phyloP scores from a whole-genome alignment of 2,113 vertebrate genomes.

The Syngnathus floridae region DNA sequence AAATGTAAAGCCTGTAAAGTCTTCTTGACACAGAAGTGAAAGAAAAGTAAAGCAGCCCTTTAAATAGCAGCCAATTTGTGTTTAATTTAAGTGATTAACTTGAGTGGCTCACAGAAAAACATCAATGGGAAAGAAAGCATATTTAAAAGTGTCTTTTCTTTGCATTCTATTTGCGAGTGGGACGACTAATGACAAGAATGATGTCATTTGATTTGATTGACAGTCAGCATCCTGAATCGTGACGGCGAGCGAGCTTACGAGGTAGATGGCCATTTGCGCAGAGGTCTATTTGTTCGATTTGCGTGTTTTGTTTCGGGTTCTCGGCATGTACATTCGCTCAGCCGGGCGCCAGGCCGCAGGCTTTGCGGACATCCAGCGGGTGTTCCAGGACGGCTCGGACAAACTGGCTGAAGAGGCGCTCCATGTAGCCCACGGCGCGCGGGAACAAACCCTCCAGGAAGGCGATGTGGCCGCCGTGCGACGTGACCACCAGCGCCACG shows the following conservation, averaged over 20 bases:
- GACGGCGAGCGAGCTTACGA: background rate
- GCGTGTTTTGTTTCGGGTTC: background rate
- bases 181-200: background rate
- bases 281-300: too few species aligned
- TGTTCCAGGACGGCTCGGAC: constrained; percentile 65
- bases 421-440: constrained; percentile 65
- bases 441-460: constrained; percentile 79
- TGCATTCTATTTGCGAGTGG: background rate
- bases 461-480: constrained; percentile 76
- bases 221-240: background rate
- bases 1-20: too few species aligned
- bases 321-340: background rate
- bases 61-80: background rate
- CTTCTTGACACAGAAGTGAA: background rate
- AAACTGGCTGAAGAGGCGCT: constrained; percentile 71
- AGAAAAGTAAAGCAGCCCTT: too few species aligned
- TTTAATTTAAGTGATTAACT: background rate
- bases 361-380: constrained; percentile 48
- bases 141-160: background rate
- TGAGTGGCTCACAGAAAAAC: background rate
- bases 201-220: background rate
- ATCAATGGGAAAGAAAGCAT: background rate
- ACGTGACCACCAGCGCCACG: constrained; percentile 72
- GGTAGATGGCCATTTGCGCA: background rate
- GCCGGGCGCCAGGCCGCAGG: constrained; percentile 39